These are phyloP conservation scores for Erythrolamprus reginae DNA, from an alignment of 2,113 vertebrate genomes.

Conservation along the genomic window DNA sequence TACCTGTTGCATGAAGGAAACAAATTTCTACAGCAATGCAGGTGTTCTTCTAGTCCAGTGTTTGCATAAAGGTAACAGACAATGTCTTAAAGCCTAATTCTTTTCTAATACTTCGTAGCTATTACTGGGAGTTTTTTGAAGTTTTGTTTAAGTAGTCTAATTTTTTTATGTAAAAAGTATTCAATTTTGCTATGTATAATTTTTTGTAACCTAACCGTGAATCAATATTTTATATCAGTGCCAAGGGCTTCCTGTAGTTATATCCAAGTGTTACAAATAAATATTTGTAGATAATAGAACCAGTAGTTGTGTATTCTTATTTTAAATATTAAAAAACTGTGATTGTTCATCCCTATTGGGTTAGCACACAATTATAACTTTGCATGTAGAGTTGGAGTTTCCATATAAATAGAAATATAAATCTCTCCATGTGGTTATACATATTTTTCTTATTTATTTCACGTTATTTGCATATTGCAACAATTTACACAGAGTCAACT, in stretches of 20 bases:
- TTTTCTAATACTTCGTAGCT: slow-evolving; percentile 79
- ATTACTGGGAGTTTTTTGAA: slow-evolving; percentile 72
- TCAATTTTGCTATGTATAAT: slow-evolving; percentile 97
- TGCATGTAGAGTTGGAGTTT: not conserved
- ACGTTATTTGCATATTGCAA: not conserved
- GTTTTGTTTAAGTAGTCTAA: slow-evolving; percentile 82
- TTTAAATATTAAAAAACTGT: slow-evolving; percentile 58
- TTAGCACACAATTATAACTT: slow-evolving; percentile 26
- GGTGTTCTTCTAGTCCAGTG: slow-evolving; percentile 83
- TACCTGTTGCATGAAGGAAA: slow-evolving; percentile 85
- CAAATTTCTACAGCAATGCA: slow-evolving; percentile 78
- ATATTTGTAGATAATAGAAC: slow-evolving; percentile 80
- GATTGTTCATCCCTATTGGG: slow-evolving; percentile 31
- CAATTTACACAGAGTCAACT: not conserved
- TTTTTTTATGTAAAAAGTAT: slow-evolving; percentile 91
- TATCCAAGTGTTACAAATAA: slow-evolving; percentile 82
- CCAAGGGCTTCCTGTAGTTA: slow-evolving; percentile 86
- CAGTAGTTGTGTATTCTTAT: slow-evolving; percentile 72
- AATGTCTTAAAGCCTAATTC: slow-evolving; percentile 82
- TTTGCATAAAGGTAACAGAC: slow-evolving; percentile 80
- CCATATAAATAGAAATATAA: not conserved
- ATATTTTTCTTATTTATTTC: not conserved
- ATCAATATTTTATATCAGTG: slow-evolving; percentile 91
- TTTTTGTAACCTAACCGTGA: slow-evolving; percentile 93
- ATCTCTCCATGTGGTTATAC: not conserved